Percentiles rank a stretch among this genome's conserved stretches.
Conservation (phyloP, 2,888 invertebrate species). For the Lottia scabra region DNA sequence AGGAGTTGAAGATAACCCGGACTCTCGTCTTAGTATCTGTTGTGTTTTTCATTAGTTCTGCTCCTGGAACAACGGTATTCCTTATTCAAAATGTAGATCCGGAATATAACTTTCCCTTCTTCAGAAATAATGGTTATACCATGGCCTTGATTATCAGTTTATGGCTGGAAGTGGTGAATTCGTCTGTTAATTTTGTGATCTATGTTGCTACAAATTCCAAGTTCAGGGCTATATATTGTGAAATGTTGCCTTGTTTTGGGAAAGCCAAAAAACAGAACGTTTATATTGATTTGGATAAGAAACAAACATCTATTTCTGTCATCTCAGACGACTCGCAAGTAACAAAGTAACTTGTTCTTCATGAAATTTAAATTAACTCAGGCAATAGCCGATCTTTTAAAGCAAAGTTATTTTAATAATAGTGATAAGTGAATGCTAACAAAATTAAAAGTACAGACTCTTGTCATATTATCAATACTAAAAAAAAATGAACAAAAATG, state of each 20-base stretch:
- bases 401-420: too few species aligned
- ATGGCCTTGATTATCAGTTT: background rate
- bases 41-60: background rate
- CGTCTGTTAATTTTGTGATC: background rate
- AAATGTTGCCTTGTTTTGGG: background rate
- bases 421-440: too few species aligned
- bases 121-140: background rate
- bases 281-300: too few species aligned
- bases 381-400: too few species aligned
- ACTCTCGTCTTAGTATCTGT: background rate
- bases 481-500: too few species aligned
- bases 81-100: background rate
- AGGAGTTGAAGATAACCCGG: background rate
- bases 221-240: background rate
- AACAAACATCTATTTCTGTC: too few species aligned
- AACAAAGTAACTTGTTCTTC: too few species aligned
- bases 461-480: too few species aligned
- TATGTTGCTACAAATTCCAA: background rate
- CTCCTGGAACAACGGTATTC: background rate
- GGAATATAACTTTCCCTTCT: background rate
- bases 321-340: too few species aligned
- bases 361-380: too few species aligned
- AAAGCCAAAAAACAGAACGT: too few species aligned
- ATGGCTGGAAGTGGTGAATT: background rate
- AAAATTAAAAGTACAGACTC: too few species aligned